Conservation (phyloP, 2,888 invertebrate species). For the Keiferia lycopersicella region DNA sequence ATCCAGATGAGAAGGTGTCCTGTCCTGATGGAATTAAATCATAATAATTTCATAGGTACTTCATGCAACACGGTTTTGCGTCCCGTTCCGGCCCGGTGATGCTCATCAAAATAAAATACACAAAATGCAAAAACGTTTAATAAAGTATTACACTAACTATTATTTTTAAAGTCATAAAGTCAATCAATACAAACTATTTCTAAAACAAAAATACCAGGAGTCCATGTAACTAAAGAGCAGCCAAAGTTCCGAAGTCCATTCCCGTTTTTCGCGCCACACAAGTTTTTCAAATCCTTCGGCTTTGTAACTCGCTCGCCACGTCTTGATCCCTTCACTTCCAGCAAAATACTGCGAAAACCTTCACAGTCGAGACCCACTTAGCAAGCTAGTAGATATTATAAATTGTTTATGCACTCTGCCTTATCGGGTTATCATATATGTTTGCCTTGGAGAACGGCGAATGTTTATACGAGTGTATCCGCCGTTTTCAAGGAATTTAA, state of each 20-base stretch:
- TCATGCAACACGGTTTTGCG: too few species aligned
- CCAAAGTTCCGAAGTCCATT: too few species aligned
- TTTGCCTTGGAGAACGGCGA: slow-evolving; percentile 27
- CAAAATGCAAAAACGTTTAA: slow-evolving; percentile 13
- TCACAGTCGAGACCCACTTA: slow-evolving; percentile 22
- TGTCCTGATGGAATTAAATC: too few species aligned
- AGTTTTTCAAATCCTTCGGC: background rate
- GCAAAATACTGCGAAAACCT: slow-evolving; percentile 34
- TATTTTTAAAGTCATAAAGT: too few species aligned
- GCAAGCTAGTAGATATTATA: slow-evolving; percentile 18
- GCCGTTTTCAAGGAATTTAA: slow-evolving; percentile 25
- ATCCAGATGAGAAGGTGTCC: too few species aligned
- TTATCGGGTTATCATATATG: slow-evolving; percentile 31
- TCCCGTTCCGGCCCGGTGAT: too few species aligned
- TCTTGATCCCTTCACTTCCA: slow-evolving; percentile 53
- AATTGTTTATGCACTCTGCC: slow-evolving; percentile 15
- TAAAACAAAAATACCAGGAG: slow-evolving; percentile 1
- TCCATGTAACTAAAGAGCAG: background rate
- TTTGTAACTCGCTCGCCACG: slow-evolving; percentile 35
- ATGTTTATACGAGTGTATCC: slow-evolving; percentile 23
- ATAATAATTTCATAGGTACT: too few species aligned
- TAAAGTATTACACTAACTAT: too few species aligned
- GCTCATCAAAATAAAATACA: slow-evolving; percentile 23
- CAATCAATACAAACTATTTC: background rate
- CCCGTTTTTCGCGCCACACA: background rate